Conservation (phyloP, 2,888 invertebrate species). For the Chloroclystis v-ata region DNA sequence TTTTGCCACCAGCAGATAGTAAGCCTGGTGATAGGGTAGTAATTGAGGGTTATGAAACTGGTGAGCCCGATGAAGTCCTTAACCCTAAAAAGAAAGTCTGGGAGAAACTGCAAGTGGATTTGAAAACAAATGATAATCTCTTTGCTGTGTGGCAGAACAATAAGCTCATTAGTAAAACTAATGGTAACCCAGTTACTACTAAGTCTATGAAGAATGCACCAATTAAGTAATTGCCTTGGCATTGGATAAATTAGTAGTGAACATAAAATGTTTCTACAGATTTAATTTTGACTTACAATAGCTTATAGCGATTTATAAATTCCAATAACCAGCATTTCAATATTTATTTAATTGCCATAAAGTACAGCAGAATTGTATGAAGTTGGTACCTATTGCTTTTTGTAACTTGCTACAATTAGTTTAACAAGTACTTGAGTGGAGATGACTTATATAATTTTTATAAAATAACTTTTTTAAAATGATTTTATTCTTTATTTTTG, state of each 20-base stretch:
- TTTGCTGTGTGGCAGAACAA: slow-evolving; percentile 92
- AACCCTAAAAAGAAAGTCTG: slow-evolving; percentile 99
- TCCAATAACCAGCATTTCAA: neutral
- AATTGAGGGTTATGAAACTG: slow-evolving; percentile 88
- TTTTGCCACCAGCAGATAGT: slow-evolving; percentile 86
- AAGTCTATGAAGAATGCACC: slow-evolving; percentile 88
- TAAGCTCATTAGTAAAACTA: slow-evolving; percentile 82
- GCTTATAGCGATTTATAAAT: neutral
- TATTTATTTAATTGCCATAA: neutral
- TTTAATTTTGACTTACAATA: neutral
- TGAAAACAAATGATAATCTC: slow-evolving; percentile 83
- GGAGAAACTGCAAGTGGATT: slow-evolving; percentile 92
- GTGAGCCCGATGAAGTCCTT: slow-evolving; percentile 88
- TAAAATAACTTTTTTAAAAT: too few species aligned
- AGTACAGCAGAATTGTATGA: too few species aligned
- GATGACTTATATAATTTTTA: too few species aligned
- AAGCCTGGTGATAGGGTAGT: slow-evolving; percentile 90
- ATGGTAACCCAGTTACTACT: slow-evolving; percentile 85
- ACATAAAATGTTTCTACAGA: slow-evolving; percentile 1
- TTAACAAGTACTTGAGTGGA: too few species aligned
- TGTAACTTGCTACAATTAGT: too few species aligned
- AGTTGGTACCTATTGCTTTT: too few species aligned
- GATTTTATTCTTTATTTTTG: too few species aligned
- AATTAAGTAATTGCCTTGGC: slow-evolving; percentile 80
- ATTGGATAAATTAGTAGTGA: neutral